Conservation (phyloP, 2,888 invertebrate species). For the Lasioglossum pauxillum region DNA sequence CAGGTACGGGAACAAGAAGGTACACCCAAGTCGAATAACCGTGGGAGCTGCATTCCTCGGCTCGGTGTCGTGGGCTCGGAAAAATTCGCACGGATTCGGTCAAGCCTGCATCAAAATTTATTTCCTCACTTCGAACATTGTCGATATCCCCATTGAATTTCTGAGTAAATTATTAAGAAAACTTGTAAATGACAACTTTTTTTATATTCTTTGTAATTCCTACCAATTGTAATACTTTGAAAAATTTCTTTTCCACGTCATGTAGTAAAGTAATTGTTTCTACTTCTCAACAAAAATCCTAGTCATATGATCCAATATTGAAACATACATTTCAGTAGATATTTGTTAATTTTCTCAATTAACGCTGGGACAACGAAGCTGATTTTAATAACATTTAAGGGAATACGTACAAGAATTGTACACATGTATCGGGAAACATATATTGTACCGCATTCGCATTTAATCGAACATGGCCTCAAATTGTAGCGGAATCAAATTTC, state of each 20-base stretch:
- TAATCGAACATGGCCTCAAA: background rate
- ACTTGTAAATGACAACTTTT: too few relatives aligned
- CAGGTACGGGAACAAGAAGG: constrained; percentile 50
- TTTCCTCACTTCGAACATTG: background rate
- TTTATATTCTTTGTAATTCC: too few relatives aligned
- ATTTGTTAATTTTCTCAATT: background rate
- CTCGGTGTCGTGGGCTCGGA: background rate
- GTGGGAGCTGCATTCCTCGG: constrained; percentile 13
- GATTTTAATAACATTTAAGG: background rate
- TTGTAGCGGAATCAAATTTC: background rate
- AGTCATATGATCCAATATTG: too few relatives aligned
- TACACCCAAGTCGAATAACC: constrained; percentile 1
- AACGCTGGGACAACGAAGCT: background rate
- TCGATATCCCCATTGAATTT: background rate
- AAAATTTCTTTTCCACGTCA: too few relatives aligned
- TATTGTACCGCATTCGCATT: background rate
- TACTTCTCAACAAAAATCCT: too few relatives aligned
- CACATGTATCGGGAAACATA: background rate
- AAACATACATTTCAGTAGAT: too few relatives aligned
- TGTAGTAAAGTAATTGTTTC: too few relatives aligned
- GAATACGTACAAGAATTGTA: background rate
- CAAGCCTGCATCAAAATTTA: background rate
- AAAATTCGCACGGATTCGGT: constrained; percentile 14
- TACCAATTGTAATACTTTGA: too few relatives aligned
- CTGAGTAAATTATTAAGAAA: background rate